These are phyloP conservation scores for Porphyrio hochstetteri DNA, from an alignment of 2,113 vertebrate genomes.

Conservation along the genomic window DNA sequence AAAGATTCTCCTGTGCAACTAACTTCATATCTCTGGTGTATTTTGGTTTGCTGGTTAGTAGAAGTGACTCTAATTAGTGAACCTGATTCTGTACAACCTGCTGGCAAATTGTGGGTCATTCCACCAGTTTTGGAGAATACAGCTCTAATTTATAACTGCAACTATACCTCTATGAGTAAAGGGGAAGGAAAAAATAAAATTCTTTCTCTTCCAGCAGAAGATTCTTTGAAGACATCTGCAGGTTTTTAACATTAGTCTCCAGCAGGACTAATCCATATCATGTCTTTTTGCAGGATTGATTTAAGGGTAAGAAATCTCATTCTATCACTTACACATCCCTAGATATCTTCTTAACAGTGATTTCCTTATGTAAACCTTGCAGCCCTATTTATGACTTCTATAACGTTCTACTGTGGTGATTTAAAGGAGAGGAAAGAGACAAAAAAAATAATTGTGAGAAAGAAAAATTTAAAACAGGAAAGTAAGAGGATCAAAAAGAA, in stretches of 20 bases:
- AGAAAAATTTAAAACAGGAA: not conserved
- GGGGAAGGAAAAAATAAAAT: not conserved
- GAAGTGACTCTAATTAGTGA: not conserved
- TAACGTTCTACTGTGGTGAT: not conserved
- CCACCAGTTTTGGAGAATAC: not conserved
- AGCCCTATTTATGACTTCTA: not conserved
- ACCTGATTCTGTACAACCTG: not conserved
- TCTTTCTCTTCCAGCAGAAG: not conserved
- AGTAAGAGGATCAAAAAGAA: not conserved
- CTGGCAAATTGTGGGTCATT: not conserved
- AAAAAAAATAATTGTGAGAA: not conserved
- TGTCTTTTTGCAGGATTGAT: not conserved
- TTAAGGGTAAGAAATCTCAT: not conserved
- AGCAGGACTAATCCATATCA: not conserved
- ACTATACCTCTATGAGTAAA: not conserved
- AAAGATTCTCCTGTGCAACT: not conserved
- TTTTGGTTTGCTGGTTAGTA: not conserved
- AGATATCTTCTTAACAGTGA: not conserved
- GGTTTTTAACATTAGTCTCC: not conserved
- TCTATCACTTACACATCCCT: not conserved
- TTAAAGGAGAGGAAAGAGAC: not conserved
- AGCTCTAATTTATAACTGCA: not conserved
- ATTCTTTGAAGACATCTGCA: not conserved
- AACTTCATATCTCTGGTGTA: not conserved
- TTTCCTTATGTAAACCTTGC: not conserved